phyloP scores from a whole-genome alignment of 2,888 invertebrate species.

The Drosophila percnosoma region DNA sequence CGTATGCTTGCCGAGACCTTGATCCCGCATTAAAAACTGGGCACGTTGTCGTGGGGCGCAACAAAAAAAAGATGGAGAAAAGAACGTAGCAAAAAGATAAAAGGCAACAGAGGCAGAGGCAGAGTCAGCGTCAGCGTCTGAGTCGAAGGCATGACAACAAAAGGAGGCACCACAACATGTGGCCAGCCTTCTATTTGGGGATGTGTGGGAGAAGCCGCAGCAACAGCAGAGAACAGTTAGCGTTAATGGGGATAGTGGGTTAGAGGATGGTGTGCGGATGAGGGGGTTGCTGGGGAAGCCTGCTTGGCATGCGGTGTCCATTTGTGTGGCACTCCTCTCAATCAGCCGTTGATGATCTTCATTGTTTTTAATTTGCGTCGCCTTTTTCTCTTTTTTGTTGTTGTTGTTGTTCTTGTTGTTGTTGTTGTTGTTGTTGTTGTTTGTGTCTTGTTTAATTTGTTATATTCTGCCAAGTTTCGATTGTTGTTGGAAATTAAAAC shows the following conservation, averaged over 20 bases:
- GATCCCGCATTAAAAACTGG: constrained; percentile 82
- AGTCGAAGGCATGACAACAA: constrained; percentile 45
- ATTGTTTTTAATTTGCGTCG: constrained; percentile 74
- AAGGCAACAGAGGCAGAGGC: constrained; percentile 33
- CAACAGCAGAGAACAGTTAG: constrained; percentile 10
- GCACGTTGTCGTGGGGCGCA: constrained; percentile 59
- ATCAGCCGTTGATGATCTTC: constrained; percentile 75
- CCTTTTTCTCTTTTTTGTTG: constrained; percentile 24
- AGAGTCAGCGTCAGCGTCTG: constrained; percentile 30
- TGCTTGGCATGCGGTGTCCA: constrained; percentile 68
- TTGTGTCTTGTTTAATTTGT: not conserved
- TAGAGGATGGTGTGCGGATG: not conserved
- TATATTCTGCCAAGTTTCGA: constrained; percentile 3
- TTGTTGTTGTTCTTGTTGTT: constrained; percentile 2
- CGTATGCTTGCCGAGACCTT: constrained; percentile 75
- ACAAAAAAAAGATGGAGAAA: constrained; percentile 12
- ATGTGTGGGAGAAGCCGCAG: constrained; percentile 30
- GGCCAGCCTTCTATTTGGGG: constrained; percentile 35
- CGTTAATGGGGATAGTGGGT: constrained; percentile 5
- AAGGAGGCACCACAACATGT: constrained; percentile 55
- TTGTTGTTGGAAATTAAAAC: constrained; percentile 1
- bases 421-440: constrained; percentile 9
- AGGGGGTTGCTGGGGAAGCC: constrained; percentile 6
- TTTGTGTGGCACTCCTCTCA: constrained; percentile 71
- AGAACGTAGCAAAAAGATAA: constrained; percentile 40